phyloP scores from a whole-genome alignment of 1,140 invertebrate species.

The Aphidius gifuensis region DNA sequence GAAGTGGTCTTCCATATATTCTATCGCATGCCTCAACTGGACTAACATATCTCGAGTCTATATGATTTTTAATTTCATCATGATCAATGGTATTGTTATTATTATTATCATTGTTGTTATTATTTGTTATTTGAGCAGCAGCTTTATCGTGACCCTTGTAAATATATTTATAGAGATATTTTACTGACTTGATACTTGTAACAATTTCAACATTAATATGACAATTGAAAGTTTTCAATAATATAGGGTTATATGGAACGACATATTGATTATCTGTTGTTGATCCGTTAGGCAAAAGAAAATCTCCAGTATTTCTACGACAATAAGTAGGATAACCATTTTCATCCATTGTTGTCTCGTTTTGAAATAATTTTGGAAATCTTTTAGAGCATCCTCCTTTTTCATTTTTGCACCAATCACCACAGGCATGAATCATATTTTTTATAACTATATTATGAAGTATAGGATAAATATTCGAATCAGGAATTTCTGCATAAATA shows the following conservation, averaged over 20 bases:
- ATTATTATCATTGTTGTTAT: not conserved
- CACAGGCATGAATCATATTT: slow-evolving; percentile 40
- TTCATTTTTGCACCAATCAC: slow-evolving; percentile 26
- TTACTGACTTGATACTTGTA: slow-evolving; percentile 12
- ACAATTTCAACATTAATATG: slow-evolving; percentile 22
- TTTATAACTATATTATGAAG: slow-evolving; percentile 20
- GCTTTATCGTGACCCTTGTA: slow-evolving; percentile 16
- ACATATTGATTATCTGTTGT: slow-evolving; percentile 15
- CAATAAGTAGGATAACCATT: slow-evolving; percentile 35
- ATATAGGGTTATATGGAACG: slow-evolving; percentile 19
- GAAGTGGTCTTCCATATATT: not conserved
- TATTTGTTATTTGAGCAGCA: not conserved
- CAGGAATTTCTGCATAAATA: slow-evolving; percentile 28
- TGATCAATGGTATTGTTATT: slow-evolving; percentile 4
- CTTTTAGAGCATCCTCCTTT: slow-evolving; percentile 28
- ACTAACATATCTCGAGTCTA: slow-evolving; percentile 4
- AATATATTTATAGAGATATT: slow-evolving; percentile 19
- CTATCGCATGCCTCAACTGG: not conserved
- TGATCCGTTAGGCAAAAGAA: not conserved
- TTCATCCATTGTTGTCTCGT: slow-evolving; percentile 34
- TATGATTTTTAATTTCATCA: slow-evolving; percentile 10
- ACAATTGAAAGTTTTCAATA: slow-evolving; percentile 17
- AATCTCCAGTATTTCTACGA: slow-evolving; percentile 11
- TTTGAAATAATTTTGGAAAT: slow-evolving; percentile 39
- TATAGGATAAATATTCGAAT: slow-evolving; percentile 19